Evolutionary conservation across 2,113 vertebrate genomes (phyloP).

Genomic region (Tyrannus savana): DNA sequence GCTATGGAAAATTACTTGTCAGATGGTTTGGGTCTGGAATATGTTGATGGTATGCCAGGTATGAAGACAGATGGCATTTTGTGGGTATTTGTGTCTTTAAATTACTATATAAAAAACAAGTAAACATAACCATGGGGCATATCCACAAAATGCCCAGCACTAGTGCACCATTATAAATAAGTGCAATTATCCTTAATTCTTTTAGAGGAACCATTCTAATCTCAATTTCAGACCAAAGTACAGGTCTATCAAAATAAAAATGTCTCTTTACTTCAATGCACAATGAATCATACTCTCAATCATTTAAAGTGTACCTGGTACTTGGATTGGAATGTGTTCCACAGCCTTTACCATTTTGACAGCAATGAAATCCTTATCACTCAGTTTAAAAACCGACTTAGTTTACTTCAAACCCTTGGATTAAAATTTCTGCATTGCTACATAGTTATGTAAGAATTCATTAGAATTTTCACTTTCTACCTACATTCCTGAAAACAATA

Average conservation of each 20-base stretch:
- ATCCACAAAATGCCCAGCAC: background rate
- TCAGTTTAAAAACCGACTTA: background rate
- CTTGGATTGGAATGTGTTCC: background rate
- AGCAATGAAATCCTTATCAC: background rate
- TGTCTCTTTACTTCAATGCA: background rate
- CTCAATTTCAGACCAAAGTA: background rate
- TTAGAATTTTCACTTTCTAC: background rate
- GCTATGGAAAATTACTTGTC: background rate
- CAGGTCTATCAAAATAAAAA: background rate
- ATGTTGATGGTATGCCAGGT: background rate
- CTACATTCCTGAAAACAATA: slow-evolving; percentile 29
- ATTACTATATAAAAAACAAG: background rate
- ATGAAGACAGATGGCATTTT: background rate
- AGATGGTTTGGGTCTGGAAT: background rate
- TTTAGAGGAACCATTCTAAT: background rate
- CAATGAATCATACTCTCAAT: background rate
- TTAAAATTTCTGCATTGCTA: background rate
- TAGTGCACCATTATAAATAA: background rate
- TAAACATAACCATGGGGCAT: background rate
- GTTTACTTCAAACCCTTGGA: background rate
- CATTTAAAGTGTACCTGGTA: background rate
- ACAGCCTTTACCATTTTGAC: background rate
- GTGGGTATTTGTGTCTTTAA: background rate
- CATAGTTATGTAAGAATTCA: background rate
- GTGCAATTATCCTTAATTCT: background rate